Conservation (phyloP, 2,888 invertebrate genomes). For the Eilema caniola region DNA sequence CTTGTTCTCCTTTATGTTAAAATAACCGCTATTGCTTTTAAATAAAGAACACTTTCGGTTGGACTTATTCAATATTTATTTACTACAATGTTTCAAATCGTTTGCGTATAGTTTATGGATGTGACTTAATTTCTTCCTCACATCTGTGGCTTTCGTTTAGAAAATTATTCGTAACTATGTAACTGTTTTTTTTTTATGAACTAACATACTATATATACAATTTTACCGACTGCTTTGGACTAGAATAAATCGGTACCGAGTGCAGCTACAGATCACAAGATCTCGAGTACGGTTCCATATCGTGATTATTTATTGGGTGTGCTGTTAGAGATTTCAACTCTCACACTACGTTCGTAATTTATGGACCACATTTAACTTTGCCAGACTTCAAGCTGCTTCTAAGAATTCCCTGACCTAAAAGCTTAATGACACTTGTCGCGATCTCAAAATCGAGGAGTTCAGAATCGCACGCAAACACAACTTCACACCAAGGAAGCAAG, state of each 20-base stretch:
- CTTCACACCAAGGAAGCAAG: too few species aligned
- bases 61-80: neutral
- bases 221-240: neutral
- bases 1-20: constrained; percentile 12
- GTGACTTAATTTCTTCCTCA: constrained; percentile 43
- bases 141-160: constrained; percentile 31
- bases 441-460: too few species aligned
- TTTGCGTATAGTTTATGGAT: constrained; percentile 32
- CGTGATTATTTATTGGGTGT: too few species aligned
- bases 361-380: too few species aligned
- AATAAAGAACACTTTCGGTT: constrained; percentile 17
- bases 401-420: neutral
- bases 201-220: neutral
- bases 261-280: neutral
- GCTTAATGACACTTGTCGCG: too few species aligned
- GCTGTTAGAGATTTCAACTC: too few species aligned
- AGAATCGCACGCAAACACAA: too few species aligned
- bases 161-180: constrained; percentile 13
- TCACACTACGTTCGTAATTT: too few species aligned
- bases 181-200: neutral
- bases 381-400: neutral
- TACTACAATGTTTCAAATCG: constrained; percentile 19
- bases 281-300: neutral
- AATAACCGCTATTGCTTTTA: constrained; percentile 24
- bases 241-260: neutral